These are phyloP conservation scores for Steinernema scapterisci DNA, from an alignment of 2,888 invertebrate genomes.

Conservation along the genomic window DNA sequence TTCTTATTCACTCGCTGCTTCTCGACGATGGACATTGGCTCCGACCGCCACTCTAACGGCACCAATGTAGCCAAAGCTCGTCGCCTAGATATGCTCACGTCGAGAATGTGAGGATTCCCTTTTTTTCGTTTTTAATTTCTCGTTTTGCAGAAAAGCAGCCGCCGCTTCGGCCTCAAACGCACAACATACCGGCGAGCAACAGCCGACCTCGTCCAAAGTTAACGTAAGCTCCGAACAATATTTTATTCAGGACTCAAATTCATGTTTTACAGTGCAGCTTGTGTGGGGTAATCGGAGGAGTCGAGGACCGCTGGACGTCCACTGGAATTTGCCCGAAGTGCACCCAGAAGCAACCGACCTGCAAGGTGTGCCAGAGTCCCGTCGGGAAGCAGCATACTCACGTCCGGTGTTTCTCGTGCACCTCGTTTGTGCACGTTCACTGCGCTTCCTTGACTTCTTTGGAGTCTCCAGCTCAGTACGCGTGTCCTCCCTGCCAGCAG, in stretches of 20 bases:
- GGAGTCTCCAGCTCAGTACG: slow-evolving; percentile 1
- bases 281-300: not conserved
- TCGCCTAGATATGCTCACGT: slow-evolving; percentile 7
- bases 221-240: not conserved
- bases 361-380: not conserved
- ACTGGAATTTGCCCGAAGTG: not conserved
- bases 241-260: not conserved
- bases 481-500: slow-evolving; percentile 16
- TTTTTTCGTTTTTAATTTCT: not conserved
- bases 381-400: not conserved
- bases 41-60: slow-evolving; percentile 5
- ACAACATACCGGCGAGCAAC: slow-evolving; percentile 7
- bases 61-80: not conserved
- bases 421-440: not conserved
- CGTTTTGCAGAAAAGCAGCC: not conserved
- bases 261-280: not conserved
- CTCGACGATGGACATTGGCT: slow-evolving; percentile 25
- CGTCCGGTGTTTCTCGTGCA: slow-evolving; percentile 5
- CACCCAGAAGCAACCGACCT: not conserved
- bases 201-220: slow-evolving; percentile 1
- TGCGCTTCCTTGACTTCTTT: not conserved
- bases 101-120: not conserved
- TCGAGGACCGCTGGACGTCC: slow-evolving; percentile 7
- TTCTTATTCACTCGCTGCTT: slow-evolving; percentile 2
- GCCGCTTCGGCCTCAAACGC: not conserved